phyloP scores from a whole-genome alignment of 2,888 invertebrate species.

The Cotesia congregata region DNA sequence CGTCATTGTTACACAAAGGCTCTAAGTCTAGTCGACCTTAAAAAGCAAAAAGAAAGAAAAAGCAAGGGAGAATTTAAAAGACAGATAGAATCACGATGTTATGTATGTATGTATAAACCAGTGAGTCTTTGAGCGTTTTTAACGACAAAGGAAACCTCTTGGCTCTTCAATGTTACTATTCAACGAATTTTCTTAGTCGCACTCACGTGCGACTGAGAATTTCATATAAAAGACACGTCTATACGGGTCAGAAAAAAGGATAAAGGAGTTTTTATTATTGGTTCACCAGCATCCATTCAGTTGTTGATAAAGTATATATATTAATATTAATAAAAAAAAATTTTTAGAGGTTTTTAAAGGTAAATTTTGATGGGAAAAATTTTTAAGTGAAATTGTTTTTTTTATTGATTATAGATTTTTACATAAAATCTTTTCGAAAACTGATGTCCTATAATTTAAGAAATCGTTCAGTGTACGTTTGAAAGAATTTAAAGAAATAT shows the following conservation, averaged over 20 bases:
- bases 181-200: slow-evolving; percentile 11
- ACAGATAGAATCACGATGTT: slow-evolving; percentile 11
- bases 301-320: background rate
- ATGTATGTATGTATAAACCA: slow-evolving; percentile 27
- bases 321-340: background rate
- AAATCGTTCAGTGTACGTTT: too few species aligned
- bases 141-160: slow-evolving; percentile 35
- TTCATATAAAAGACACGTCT: background rate
- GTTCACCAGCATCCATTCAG: background rate
- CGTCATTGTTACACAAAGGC: slow-evolving; percentile 17
- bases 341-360: background rate
- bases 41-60: slow-evolving; percentile 45
- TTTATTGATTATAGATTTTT: too few species aligned
- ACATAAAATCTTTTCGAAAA: too few species aligned
- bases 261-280: background rate
- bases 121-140: slow-evolving; percentile 64
- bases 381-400: too few species aligned
- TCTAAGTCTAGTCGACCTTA: slow-evolving; percentile 50
- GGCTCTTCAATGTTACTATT: slow-evolving; percentile 19
- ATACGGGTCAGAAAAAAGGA: background rate
- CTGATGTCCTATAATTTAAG: too few species aligned
- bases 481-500: too few species aligned
- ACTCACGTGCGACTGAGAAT: background rate
- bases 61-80: background rate
- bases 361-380: too few species aligned